A percentile compares a stretch with the other conserved stretches of the same genome.
These are phyloP conservation scores for Zoanthus sansibaricus DNA, from an alignment of 92 coral and sea anemone genomes.

Conservation along the genomic window DNA sequence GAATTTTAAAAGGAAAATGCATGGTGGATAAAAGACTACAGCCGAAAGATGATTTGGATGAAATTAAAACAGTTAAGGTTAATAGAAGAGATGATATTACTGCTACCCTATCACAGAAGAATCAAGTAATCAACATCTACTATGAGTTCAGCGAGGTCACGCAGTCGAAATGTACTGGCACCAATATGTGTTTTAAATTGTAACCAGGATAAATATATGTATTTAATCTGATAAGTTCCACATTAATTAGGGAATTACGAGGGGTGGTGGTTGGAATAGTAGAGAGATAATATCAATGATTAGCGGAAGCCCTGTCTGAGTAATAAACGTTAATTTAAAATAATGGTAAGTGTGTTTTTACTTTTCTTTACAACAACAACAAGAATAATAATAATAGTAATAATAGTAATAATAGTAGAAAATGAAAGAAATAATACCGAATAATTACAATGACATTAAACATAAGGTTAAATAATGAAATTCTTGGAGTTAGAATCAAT, in stretches of 20 bases:
- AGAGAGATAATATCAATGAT: too few species aligned
- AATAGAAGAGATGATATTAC: background rate
- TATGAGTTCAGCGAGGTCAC: constrained; percentile 28
- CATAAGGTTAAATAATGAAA: too few species aligned
- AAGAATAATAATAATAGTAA: too few species aligned
- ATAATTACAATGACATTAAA: too few species aligned
- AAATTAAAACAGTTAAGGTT: constrained; percentile 33
- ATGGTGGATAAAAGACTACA: constrained; percentile 12
- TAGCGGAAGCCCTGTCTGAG: too few species aligned
- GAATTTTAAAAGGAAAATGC: constrained; percentile 24
- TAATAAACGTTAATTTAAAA: too few species aligned
- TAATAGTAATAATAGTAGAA: too few species aligned
- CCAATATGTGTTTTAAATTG: constrained; percentile 57
- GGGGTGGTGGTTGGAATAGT: too few species aligned
- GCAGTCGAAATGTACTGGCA: constrained; percentile 54
- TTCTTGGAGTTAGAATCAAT: too few species aligned
- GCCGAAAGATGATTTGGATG: constrained; percentile 26
- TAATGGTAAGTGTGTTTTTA: too few species aligned
- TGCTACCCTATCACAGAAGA: constrained; percentile 25
- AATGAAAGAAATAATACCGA: too few species aligned
- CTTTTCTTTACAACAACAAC: too few species aligned
- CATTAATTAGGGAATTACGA: background rate
- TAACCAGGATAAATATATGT: constrained; percentile 59
- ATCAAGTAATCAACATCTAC: constrained; percentile 32
- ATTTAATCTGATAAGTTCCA: constrained; percentile 51